Evolutionary conservation across 2,797 vertebrate species (phyloP).

Genomic region (Syndactyla subalaris): DNA sequence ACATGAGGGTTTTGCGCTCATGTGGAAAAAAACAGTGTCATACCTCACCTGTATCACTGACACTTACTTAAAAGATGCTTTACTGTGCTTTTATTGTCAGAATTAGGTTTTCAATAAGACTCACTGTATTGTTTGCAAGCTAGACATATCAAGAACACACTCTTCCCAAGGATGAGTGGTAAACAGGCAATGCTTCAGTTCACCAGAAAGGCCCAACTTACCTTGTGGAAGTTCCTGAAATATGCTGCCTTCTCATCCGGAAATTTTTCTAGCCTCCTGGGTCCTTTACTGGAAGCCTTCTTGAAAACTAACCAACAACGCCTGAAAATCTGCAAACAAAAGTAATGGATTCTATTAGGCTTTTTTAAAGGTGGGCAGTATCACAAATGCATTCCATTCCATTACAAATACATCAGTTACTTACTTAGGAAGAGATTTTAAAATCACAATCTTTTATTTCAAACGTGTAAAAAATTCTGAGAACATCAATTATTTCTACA

Average conservation of each 20-base stretch:
- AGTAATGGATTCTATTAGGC: slow-evolving; percentile 29
- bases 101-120: neutral
- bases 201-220: slow-evolving; percentile 44
- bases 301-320: slow-evolving; percentile 99
- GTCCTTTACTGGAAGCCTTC: slow-evolving; percentile 98
- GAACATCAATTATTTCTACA: neutral
- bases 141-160: neutral
- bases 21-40: neutral
- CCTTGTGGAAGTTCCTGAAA: slow-evolving; percentile 98
- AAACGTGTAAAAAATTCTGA: neutral
- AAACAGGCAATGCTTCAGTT: neutral
- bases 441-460: neutral
- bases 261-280: slow-evolving; percentile 96
- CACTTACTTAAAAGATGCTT: neutral
- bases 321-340: slow-evolving; percentile 90
- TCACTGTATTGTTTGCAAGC: neutral
- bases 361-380: neutral
- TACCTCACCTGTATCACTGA: neutral
- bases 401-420: neutral
- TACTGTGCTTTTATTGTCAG: neutral
- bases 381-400: neutral
- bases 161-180: neutral
- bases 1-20: neutral
- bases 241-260: slow-evolving; percentile 98
- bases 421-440: neutral